Evolutionary conservation across 2,113 vertebrate genomes (phyloP), one percentile per base, ranked within the genome.

Genomic region (Polyodon spathula): DNA sequence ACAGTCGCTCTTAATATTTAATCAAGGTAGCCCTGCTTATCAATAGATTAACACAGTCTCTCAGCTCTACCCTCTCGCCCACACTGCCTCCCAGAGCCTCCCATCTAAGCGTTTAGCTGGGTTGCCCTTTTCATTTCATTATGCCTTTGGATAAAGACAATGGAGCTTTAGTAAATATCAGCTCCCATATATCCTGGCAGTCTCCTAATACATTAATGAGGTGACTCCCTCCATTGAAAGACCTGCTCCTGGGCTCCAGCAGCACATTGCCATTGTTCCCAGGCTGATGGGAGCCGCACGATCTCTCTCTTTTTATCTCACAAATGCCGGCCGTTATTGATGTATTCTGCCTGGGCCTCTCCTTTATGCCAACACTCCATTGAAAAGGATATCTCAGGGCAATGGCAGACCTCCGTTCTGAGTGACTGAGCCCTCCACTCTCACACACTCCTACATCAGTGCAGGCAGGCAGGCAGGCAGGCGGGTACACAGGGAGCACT

Each of bases 291-390:
- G 48, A n/a, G n/a, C n/a, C n/a, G n/a, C n/a, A n/a, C n/a, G n/a
- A n/a, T n/a, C n/a, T n/a, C n/a, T n/a, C n/a, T n/a, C n/a, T n/a
- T n/a, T n/a, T n/a, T n/a, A n/a, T n/a, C n/a, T n/a, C n/a, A n/a
- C n/a, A n/a, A n/a, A n/a, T n/a, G n/a, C n/a, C n/a, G 56, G 12
- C 42, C 14, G 14, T 59, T 59, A 58, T 27, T 58, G 16, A 58
- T 42, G 15, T 41, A 12, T 44, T 58, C 41, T 44, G 57, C 14
- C 8, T 27, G 7, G n/a, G n/a, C n/a, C 56, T 4, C 56, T 58
- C 57, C 54, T 39, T 27, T 39, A 37, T 5, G 8, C 2, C 27
- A 40, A 7, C 4, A n/a, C 15, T 27, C 11, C 11, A 16, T 6
- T 8, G 7, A 10, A 16, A 5, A 10, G 40, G 14, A 15, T 4